These are phyloP conservation scores for Trematocara marginatum DNA, from an alignment of 2,113 vertebrate species.

Conservation along the genomic window DNA sequence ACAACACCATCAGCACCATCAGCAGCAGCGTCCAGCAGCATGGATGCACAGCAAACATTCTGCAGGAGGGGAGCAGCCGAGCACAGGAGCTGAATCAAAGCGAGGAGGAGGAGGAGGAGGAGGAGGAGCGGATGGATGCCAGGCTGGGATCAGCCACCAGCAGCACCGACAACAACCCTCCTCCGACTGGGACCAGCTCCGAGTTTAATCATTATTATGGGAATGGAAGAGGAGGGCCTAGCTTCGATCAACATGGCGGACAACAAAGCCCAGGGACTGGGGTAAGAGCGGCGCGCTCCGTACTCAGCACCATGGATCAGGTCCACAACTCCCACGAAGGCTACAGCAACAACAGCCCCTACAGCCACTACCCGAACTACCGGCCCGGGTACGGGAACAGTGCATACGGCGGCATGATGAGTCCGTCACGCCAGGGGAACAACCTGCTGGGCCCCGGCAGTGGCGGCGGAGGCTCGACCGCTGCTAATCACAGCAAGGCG, in stretches of 20 bases:
- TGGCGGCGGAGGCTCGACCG: constrained; percentile 46
- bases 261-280: constrained; percentile 93
- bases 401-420: constrained; percentile 78
- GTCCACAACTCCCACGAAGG: constrained; percentile 86
- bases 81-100: constrained; percentile 75
- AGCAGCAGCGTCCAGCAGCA: constrained; percentile 62
- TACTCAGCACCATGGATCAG: constrained; percentile 80
- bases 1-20: constrained; percentile 37
- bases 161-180: constrained; percentile 53
- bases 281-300: constrained; percentile 78
- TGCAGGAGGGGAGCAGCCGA: constrained; percentile 63
- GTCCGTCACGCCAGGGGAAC: constrained; percentile 78
- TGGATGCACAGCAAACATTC: constrained; percentile 67
- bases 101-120: constrained; percentile 44
- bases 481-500: constrained; percentile 73
- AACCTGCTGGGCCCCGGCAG: constrained; percentile 77
- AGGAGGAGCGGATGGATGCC: constrained; percentile 72
- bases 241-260: constrained; percentile 98
- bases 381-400: constrained; percentile 76
- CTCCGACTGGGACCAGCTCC: constrained; percentile 72
- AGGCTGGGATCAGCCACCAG: constrained; percentile 77
- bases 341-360: constrained; percentile 80
- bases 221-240: constrained; percentile 84
- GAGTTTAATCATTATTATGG: constrained; percentile 86
- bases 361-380: constrained; percentile 80